These are phyloP conservation scores for Sinelater perroti DNA, from an alignment of 2,888 invertebrate species.

Conservation along the genomic window DNA sequence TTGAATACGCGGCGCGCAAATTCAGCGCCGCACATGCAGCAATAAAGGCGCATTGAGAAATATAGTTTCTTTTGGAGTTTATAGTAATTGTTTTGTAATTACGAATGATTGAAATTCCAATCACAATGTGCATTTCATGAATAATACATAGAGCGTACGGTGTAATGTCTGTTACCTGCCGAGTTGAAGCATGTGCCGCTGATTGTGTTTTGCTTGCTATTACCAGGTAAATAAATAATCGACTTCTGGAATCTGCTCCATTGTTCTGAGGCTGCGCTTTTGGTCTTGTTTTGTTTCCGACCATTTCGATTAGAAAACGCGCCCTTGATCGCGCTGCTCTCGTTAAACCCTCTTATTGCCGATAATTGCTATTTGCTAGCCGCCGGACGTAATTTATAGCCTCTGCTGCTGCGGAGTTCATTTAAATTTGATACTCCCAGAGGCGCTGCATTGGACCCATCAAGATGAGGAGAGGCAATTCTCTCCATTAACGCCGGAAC, in stretches of 20 bases:
- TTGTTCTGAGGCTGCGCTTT: conserved; percentile 12
- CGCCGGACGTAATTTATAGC: too few species aligned
- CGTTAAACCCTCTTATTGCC: too few species aligned
- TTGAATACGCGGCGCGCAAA: too few species aligned
- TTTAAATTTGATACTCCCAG: too few species aligned
- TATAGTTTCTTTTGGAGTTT: conserved; percentile 18
- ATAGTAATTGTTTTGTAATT: conserved; percentile 43
- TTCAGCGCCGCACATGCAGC: background rate
- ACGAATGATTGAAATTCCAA: conserved; percentile 42
- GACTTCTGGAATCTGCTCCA: conserved; percentile 27
- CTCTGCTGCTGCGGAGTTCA: too few species aligned
- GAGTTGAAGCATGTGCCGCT: conserved; percentile 33
- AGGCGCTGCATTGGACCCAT: too few species aligned
- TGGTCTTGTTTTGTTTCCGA: conserved; percentile 7
- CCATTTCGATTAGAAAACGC: background rate
- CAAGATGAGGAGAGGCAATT: too few species aligned
- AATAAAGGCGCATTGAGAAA: conserved; percentile 3
- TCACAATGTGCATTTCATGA: conserved; percentile 40
- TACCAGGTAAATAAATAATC: conserved; percentile 31
- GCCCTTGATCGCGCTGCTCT: too few species aligned
- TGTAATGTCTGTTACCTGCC: conserved; percentile 32
- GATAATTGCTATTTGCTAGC: too few species aligned
- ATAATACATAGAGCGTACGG: conserved; percentile 40
- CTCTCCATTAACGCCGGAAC: too few species aligned
- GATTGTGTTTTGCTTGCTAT: conserved; percentile 29